phyloP scores from a whole-genome alignment of 2,113 vertebrate genomes.

The Oreochromis aureus region DNA sequence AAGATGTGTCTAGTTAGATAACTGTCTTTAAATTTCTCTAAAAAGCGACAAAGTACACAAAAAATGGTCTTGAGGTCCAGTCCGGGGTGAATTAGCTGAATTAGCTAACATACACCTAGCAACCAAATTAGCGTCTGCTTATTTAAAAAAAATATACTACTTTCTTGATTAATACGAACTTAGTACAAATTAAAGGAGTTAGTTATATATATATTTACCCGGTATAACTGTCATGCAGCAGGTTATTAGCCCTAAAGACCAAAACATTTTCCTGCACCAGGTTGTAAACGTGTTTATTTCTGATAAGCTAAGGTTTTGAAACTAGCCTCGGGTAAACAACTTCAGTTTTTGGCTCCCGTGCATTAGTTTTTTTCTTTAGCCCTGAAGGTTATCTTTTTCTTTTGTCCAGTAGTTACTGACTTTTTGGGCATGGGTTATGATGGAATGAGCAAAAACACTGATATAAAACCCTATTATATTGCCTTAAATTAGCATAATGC shows the following conservation, averaged over 20 bases:
- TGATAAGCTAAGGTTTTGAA: neutral
- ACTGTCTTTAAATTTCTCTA: neutral
- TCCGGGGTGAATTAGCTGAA: neutral
- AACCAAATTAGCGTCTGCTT: neutral
- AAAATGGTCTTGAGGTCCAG: neutral
- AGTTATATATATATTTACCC: neutral
- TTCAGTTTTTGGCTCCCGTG: neutral
- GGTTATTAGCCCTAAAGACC: neutral
- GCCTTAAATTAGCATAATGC: neutral
- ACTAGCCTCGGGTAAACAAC: neutral
- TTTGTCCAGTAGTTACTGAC: neutral
- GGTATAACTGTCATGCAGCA: neutral
- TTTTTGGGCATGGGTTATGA: neutral
- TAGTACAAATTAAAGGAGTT: neutral
- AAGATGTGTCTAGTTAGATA: neutral
- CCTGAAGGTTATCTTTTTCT: neutral
- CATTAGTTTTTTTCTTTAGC: neutral
- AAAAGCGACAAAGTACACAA: neutral
- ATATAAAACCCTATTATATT: neutral
- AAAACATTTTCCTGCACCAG: neutral
- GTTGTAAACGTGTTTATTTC: neutral
- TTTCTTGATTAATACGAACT: neutral
- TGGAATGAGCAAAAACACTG: neutral
- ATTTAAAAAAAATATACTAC: neutral
- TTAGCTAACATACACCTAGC: neutral